phyloP scores from a whole-genome alignment of 2,888 invertebrate genomes.

The Criorhina ranunculi region DNA sequence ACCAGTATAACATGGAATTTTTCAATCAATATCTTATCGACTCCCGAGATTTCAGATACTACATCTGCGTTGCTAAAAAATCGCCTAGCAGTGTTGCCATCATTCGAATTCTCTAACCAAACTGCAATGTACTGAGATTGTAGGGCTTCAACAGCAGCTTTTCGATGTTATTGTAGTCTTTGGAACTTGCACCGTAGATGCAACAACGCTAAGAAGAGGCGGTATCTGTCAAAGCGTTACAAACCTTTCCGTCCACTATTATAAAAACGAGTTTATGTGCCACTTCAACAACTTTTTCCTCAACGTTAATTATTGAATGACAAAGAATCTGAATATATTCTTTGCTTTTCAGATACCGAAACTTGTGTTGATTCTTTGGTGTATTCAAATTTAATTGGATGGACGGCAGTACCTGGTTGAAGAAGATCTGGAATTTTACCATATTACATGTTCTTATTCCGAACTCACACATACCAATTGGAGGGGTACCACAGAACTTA shows the following conservation, averaged over 20 bases:
- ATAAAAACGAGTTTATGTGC: not conserved
- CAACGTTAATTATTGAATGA: not conserved
- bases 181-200: too few species aligned
- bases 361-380: slow-evolving; percentile 4
- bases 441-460: not conserved
- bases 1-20: not conserved
- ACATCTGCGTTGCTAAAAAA: too few species aligned
- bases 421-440: slow-evolving; percentile 5
- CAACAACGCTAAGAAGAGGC: slow-evolving; percentile 2
- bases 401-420: slow-evolving; percentile 8
- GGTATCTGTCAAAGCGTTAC: not conserved
- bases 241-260: slow-evolving; percentile 2
- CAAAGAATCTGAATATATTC: not conserved
- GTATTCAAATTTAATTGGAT: not conserved
- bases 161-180: slow-evolving; percentile 4
- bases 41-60: too few species aligned
- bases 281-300: not conserved
- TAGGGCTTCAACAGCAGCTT: slow-evolving; percentile 11
- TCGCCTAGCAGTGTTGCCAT: too few species aligned
- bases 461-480: slow-evolving; percentile 11
- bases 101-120: not conserved
- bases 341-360: slow-evolving; percentile 8
- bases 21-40: too few species aligned
- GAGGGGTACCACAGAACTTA: slow-evolving; percentile 7
- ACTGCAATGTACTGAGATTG: slow-evolving; percentile 6